Percentiles rank a stretch among this genome's conserved stretches.
Evolutionary conservation across 1,140 invertebrate species (phyloP).

Genomic region (Anoplolepis gracilipes): DNA sequence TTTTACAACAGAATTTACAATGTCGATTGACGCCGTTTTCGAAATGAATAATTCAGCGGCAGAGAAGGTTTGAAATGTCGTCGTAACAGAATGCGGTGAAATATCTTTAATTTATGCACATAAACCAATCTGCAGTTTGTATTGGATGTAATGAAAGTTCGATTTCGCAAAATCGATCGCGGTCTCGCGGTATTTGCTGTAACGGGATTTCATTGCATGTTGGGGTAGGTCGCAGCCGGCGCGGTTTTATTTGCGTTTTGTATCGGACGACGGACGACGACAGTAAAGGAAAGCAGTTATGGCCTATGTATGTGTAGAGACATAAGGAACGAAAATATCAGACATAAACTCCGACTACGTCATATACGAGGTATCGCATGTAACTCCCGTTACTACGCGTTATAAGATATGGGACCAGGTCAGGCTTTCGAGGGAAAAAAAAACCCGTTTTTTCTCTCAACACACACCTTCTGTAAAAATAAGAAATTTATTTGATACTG

Average conservation of each 20-base stretch:
- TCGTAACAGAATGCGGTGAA: not conserved
- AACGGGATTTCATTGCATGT: not conserved
- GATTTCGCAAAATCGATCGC: not conserved
- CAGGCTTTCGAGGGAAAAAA: not conserved
- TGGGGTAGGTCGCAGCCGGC: not conserved
- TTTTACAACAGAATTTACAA: not conserved
- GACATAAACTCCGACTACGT: not conserved
- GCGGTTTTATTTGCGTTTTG: slow-evolving; percentile 22
- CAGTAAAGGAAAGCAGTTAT: slow-evolving; percentile 40
- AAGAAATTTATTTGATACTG: slow-evolving; percentile 9
- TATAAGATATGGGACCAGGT: not conserved
- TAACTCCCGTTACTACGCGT: not conserved
- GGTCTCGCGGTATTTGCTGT: not conserved
- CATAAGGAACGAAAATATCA: not conserved
- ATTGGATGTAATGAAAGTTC: not conserved
- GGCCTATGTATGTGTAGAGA: slow-evolving; percentile 22
- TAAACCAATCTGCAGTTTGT: not conserved
- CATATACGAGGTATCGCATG: not conserved
- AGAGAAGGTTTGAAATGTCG: not conserved
- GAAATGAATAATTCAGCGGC: not conserved
- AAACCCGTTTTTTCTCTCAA: not conserved
- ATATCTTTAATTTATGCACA: not conserved
- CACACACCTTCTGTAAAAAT: not conserved
- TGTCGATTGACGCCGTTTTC: not conserved
- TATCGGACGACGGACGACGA: slow-evolving; percentile 1